These are phyloP conservation scores for Drosophila sordidula DNA, from an alignment of 2,888 invertebrate genomes.

Conservation along the genomic window DNA sequence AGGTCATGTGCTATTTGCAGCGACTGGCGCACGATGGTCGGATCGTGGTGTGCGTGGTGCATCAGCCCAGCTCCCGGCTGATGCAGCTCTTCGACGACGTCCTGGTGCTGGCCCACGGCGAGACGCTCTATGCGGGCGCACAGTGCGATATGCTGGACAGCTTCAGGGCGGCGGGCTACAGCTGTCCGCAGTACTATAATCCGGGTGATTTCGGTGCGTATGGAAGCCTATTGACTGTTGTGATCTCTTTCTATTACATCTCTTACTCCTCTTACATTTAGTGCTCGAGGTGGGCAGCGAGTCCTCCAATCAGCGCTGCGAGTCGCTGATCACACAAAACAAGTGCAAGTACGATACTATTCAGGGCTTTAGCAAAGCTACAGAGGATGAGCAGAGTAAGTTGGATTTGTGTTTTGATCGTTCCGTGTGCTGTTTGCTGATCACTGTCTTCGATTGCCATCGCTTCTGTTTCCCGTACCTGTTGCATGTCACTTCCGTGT, in stretches of 20 bases:
- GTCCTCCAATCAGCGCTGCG: constrained; percentile 64
- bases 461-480: constrained; percentile 13
- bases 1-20: constrained; percentile 91
- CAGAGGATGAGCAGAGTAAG: constrained; percentile 67
- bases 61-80: constrained; percentile 94
- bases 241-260: neutral
- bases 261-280: constrained; percentile 30
- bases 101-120: constrained; percentile 91
- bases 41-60: constrained; percentile 94
- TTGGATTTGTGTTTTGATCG: constrained; percentile 10
- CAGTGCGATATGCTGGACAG: constrained; percentile 90
- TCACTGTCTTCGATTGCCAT: constrained; percentile 10
- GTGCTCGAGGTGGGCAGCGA: constrained; percentile 87
- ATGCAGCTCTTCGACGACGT: constrained; percentile 95
- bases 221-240: no score
- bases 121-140: constrained; percentile 91
- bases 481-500: constrained; percentile 10
- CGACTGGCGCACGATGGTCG: constrained; percentile 92
- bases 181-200: constrained; percentile 95
- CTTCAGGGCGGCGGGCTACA: constrained; percentile 88
- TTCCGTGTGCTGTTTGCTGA: constrained; percentile 21
- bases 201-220: constrained; percentile 93
- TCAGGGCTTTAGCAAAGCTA: constrained; percentile 16
- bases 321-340: constrained; percentile 86
- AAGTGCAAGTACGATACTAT: constrained; percentile 47